Percentiles rank a stretch among this genome's conserved stretches.
Evolutionary conservation across 2,797 vertebrate genomes (phyloP).

Genomic region (Oreochromis mossambicus): DNA sequence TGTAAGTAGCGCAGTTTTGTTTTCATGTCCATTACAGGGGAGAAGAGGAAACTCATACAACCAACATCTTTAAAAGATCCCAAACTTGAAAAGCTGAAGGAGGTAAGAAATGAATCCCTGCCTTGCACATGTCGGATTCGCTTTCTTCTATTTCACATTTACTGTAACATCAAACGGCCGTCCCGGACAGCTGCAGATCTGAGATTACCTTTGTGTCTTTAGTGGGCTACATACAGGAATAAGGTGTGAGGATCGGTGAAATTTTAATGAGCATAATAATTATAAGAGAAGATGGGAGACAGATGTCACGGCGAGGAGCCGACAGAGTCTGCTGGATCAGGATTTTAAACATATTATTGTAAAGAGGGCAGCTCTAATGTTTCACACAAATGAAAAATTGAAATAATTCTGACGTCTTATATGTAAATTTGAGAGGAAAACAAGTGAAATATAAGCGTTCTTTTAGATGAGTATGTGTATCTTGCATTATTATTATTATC

Average conservation of each 20-base stretch:
- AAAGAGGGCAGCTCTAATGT: background rate
- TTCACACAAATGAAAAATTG: background rate
- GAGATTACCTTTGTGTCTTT: background rate
- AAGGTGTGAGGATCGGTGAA: constrained; percentile 49
- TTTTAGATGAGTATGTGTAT: background rate
- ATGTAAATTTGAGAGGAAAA: background rate
- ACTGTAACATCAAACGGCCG: background rate
- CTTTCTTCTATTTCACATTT: background rate
- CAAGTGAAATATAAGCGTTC: background rate
- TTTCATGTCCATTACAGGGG: constrained; percentile 66
- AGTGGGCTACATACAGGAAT: constrained; percentile 21
- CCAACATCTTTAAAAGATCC: constrained; percentile 73
- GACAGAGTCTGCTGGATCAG: background rate
- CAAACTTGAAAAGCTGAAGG: constrained; percentile 79
- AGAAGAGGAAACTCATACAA: constrained; percentile 80
- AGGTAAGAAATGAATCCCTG: constrained; percentile 64
- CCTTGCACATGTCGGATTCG: background rate
- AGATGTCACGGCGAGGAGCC: background rate
- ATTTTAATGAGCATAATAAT: constrained; percentile 66
- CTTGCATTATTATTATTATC: background rate
- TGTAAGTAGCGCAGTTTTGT: background rate
- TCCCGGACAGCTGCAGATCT: background rate
- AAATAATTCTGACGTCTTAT: background rate
- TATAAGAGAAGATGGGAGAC: constrained; percentile 47
- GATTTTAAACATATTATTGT: constrained; percentile 16